Evolutionary conservation across 1,140 invertebrate genomes (phyloP).

Genomic region (Sinonovacula constricta): DNA sequence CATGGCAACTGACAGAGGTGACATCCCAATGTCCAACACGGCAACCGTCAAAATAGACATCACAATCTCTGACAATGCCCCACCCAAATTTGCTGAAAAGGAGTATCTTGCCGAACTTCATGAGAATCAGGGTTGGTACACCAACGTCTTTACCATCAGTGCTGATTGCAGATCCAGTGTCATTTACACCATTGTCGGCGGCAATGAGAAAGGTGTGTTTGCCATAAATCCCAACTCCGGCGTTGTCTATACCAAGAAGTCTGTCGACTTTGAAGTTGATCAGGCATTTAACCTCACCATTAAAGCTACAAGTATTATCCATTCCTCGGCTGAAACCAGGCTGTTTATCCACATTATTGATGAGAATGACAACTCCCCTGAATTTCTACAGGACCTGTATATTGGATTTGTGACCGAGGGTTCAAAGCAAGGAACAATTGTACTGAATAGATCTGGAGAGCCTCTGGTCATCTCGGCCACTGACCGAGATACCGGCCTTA

Average conservation of each 20-base stretch:
- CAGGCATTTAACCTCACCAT: constrained; percentile 90
- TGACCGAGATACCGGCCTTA: constrained; percentile 87
- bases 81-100: constrained; percentile 84
- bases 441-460: constrained; percentile 83
- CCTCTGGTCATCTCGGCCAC: constrained; percentile 88
- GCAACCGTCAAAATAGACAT: constrained; percentile 91
- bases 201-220: constrained; percentile 77
- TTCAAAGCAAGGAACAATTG: constrained; percentile 85
- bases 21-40: constrained; percentile 85
- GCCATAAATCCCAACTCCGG: constrained; percentile 79
- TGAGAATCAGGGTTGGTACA: constrained; percentile 89
- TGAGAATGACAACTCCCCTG: constrained; percentile 90
- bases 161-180: constrained; percentile 81
- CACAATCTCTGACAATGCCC: constrained; percentile 92
- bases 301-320: constrained; percentile 90
- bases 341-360: constrained; percentile 80
- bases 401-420: constrained; percentile 86
- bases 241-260: constrained; percentile 75
- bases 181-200: constrained; percentile 70
- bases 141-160: constrained; percentile 87
- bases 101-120: constrained; percentile 88
- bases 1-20: constrained; percentile 89
- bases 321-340: constrained; percentile 71
- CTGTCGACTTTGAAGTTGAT: constrained; percentile 82
- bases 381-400: constrained; percentile 85